Evolutionary conservation across 2,113 vertebrate genomes (phyloP).

Genomic region (Pristiophorus japonicus): DNA sequence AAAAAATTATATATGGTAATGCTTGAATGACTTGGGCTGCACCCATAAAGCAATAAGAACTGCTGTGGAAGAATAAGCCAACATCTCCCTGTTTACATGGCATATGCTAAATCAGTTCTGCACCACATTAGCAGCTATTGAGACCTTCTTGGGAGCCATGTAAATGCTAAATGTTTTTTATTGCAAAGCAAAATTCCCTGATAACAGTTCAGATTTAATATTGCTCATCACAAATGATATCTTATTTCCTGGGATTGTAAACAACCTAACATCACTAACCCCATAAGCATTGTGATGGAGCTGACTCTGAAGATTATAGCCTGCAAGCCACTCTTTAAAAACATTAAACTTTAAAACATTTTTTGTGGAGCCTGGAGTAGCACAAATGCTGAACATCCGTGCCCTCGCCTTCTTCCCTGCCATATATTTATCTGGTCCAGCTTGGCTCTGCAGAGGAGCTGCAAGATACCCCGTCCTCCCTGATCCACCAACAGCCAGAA

Average conservation of each 20-base stretch:
- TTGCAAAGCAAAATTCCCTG: neutral
- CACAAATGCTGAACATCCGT: neutral
- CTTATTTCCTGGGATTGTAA: neutral
- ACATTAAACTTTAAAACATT: neutral
- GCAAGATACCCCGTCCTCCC: neutral
- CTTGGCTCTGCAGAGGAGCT: neutral
- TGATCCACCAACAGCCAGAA: neutral
- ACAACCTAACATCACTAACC: neutral
- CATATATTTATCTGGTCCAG: neutral
- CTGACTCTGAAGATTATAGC: neutral
- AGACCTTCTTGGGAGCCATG: neutral
- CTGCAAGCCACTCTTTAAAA: neutral
- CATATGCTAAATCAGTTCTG: neutral
- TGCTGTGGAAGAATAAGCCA: neutral
- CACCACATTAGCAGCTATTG: neutral
- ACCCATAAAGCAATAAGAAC: neutral
- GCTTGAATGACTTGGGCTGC: neutral
- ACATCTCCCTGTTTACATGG: neutral
- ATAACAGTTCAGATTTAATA: conserved; percentile 7
- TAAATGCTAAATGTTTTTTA: neutral
- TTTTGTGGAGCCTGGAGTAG: neutral
- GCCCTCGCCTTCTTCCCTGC: neutral
- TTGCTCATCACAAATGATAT: neutral
- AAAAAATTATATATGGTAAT: neutral
- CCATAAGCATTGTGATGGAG: neutral